Evolutionary conservation across 2,888 invertebrate species (phyloP), one percentile per base, ranked within the genome.

Genomic region (Spodoptera exigua): DNA sequence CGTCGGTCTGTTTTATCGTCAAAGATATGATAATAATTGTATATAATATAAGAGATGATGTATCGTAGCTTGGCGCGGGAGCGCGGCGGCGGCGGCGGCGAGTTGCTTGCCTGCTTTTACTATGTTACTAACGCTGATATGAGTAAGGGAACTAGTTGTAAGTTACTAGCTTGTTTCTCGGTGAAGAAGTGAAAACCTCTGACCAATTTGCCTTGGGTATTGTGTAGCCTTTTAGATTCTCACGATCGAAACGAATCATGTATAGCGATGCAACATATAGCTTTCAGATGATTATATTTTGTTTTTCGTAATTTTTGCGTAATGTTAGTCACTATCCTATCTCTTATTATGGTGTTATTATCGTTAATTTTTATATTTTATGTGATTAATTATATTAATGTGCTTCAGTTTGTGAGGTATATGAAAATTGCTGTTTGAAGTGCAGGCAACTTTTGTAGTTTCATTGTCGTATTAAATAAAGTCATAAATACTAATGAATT

Each of bases 391-490:
- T 74, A 77, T 78, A 84, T 86, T 84, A 86, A 87, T 90, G 90
- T 92, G 94, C 94, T 94, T 94, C 87, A 90, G 92, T 94, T 92
- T 87, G 93, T 93, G 89, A 89, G 89, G 88, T 91, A 87, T 89
- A 89, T 84, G 83, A 84, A 85, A 86, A 88, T 88, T 89, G 91
- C 91, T 91, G 90, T 90, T 93, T 89, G 90, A 92, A 92, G 89
- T 92, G 94, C 94, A 91, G 92, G 92, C 94, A 92, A 90, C 87
- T 93, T 94, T 94, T 94, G 94, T 94, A 94, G 94, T 94, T 94
- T 94, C 94, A 94, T 94, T 94, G 93, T 94, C 94, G 94, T 94
- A 94, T 90, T 93, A 89, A 94, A 92, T 94, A 94, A 93, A 93
- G 87, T 93, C 93, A 92, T 93, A 89, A 92, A 91, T 92, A 93